These are phyloP conservation scores for Scopus umbretta DNA, from an alignment of 2,113 vertebrate species.

Conservation along the genomic window DNA sequence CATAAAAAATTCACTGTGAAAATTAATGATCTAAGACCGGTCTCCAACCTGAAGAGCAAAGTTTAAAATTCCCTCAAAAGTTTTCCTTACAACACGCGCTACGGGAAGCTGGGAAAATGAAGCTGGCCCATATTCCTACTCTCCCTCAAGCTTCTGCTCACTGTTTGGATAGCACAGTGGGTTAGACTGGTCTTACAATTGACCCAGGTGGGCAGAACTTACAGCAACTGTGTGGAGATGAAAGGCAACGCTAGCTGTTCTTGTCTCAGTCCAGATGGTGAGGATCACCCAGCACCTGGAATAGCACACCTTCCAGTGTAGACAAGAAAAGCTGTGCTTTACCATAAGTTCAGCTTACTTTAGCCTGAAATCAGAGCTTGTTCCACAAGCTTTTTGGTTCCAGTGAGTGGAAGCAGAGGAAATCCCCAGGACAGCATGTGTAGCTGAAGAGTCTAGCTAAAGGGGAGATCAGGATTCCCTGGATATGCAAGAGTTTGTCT, in stretches of 20 bases:
- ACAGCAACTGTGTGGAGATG: background rate
- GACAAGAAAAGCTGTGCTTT: background rate
- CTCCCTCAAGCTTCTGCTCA: background rate
- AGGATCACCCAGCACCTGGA: background rate
- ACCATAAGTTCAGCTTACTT: background rate
- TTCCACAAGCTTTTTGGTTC: background rate
- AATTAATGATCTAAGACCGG: background rate
- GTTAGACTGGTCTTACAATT: background rate
- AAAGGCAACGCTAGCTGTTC: background rate
- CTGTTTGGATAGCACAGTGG: background rate
- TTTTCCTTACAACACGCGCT: background rate
- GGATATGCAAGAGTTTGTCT: background rate
- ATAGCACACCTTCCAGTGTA: background rate
- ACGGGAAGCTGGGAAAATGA: background rate
- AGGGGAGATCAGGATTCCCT: background rate
- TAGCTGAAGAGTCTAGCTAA: background rate
- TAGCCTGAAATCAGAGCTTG: background rate
- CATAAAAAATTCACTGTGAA: background rate
- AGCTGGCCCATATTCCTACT: background rate
- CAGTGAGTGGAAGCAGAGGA: background rate
- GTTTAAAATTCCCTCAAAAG: background rate
- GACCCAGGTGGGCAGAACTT: background rate
- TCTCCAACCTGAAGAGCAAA: background rate
- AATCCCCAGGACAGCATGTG: background rate
- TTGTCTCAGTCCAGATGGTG: background rate